Evolutionary conservation across 2,888 invertebrate species (phyloP).

Genomic region (Boloria euphrosyne): DNA sequence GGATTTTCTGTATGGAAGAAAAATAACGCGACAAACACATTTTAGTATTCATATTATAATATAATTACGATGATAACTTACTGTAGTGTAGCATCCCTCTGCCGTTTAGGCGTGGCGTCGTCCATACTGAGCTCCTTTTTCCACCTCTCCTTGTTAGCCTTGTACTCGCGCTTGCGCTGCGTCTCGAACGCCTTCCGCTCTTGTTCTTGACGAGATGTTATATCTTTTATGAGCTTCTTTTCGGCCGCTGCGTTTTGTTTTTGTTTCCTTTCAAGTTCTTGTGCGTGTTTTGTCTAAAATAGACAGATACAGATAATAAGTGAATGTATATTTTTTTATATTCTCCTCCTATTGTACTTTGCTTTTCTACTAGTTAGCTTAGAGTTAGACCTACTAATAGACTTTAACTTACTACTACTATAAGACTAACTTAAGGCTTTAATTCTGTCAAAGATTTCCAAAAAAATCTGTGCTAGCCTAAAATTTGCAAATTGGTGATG

Average conservation of each 20-base stretch:
- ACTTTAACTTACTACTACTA: too few relatives aligned
- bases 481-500: too few relatives aligned
- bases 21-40: background rate
- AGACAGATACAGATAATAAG: background rate
- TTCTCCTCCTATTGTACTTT: background rate
- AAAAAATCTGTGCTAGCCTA: too few relatives aligned
- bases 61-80: slow-evolving; percentile 55
- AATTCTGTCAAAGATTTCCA: too few relatives aligned
- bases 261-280: slow-evolving; percentile 89
- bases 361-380: background rate
- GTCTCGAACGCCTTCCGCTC: slow-evolving; percentile 95
- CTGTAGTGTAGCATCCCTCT: slow-evolving; percentile 94
- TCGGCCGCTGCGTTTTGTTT: slow-evolving; percentile 95
- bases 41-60: background rate
- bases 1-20: background rate
- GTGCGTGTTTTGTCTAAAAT: slow-evolving; percentile 86
- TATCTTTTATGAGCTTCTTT: slow-evolving; percentile 96
- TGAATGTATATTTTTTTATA: background rate
- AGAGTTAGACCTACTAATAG: too few relatives aligned
- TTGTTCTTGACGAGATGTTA: slow-evolving; percentile 92
- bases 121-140: slow-evolving; percentile 96
- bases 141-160: slow-evolving; percentile 97
- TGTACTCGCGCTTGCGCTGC: slow-evolving; percentile 98
- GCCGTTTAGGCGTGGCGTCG: slow-evolving; percentile 95
- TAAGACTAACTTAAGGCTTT: too few relatives aligned